These are phyloP conservation scores for Colostygia pectinataria DNA, from an alignment of 2,888 invertebrate genomes.

Conservation along the genomic window DNA sequence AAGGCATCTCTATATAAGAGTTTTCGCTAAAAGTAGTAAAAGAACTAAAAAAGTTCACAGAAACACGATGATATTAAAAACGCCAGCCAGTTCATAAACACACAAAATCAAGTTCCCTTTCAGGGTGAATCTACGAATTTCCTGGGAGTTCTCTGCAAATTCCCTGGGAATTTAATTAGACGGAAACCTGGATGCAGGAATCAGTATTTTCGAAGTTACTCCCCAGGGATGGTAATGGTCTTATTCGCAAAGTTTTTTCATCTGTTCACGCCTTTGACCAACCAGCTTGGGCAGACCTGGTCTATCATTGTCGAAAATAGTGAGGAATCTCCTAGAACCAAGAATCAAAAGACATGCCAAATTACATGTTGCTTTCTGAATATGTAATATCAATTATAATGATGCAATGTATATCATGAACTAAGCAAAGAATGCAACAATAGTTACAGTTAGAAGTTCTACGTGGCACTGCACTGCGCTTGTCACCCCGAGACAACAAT, in stretches of 20 bases:
- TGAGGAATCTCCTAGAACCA: background rate
- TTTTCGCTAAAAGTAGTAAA: background rate
- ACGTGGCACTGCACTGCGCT: no score
- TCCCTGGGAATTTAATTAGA: constrained; percentile 14
- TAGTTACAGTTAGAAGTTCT: no score
- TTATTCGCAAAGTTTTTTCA: constrained; percentile 19
- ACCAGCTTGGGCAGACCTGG: constrained; percentile 1
- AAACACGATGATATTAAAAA: constrained; percentile 1
- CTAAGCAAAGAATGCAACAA: no score
- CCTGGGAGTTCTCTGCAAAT: no score
- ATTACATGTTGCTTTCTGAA: background rate
- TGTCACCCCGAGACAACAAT: no score
- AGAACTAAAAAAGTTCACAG: constrained; percentile 3
- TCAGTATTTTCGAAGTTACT: constrained; percentile 8
- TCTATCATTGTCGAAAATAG: background rate
- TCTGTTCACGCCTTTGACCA: constrained; percentile 11
- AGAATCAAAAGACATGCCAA: background rate
- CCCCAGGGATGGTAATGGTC: constrained; percentile 13
- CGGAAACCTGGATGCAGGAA: constrained; percentile 2
- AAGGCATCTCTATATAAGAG: background rate
- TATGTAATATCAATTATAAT: no score
- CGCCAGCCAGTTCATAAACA: constrained; percentile 11
- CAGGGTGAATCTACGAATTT: constrained; percentile 1
- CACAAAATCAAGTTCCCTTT: constrained; percentile 1
- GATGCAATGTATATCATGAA: no score